phyloP scores from a whole-genome alignment of 92 coral and sea anemone species.

The Micromussa lordhowensis region DNA sequence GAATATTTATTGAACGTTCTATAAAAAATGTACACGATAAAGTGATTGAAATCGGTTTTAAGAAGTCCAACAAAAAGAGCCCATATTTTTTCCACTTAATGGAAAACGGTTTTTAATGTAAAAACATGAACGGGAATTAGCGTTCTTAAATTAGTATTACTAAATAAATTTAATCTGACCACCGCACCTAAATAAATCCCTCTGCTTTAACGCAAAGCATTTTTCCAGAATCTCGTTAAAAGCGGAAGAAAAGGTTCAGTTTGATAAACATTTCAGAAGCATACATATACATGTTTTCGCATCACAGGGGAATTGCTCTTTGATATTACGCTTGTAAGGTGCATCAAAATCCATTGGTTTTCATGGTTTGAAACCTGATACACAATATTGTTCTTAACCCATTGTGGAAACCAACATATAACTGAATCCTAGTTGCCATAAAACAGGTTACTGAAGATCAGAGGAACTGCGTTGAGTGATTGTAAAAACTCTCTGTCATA shows the following conservation, averaged over 20 bases:
- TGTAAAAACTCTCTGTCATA: neutral
- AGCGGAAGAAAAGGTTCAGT: neutral
- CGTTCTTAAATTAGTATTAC: neutral
- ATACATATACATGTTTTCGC: neutral
- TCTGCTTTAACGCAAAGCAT: neutral
- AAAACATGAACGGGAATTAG: neutral
- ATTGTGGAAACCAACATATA: neutral
- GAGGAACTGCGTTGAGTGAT: neutral
- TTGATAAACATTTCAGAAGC: neutral
- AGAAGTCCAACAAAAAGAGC: neutral
- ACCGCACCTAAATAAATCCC: neutral
- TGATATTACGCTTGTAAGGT: neutral
- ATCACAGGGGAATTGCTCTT: neutral
- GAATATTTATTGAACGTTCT: neutral
- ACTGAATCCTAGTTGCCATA: neutral
- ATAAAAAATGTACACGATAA: neutral
- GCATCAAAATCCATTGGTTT: neutral
- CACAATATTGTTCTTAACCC: neutral
- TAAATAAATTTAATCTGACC: neutral
- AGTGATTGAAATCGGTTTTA: neutral
- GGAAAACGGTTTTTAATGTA: neutral
- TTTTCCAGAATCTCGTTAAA: neutral
- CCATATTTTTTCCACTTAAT: neutral
- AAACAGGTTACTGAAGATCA: neutral
- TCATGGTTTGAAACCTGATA: neutral